Percentiles rank a stretch among this genome's conserved stretches.
Evolutionary conservation across 2,888 invertebrate species (phyloP).

Genomic region (Lochmaea crataegi): DNA sequence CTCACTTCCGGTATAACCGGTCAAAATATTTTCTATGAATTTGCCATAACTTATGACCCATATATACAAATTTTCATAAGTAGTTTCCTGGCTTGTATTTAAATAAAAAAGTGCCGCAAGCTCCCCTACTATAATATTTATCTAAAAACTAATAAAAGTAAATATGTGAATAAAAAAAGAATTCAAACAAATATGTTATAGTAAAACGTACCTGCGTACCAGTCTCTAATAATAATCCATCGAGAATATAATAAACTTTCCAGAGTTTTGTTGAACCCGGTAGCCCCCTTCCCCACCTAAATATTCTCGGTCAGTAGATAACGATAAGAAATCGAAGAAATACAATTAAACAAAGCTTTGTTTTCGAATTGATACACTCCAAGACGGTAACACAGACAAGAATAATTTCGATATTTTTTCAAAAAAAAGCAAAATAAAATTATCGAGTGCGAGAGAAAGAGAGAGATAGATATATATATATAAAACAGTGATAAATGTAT

Average conservation of each 20-base stretch:
- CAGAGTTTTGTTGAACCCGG: conserved; percentile 37
- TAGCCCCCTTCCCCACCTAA: conserved; percentile 28
- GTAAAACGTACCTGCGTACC: neutral
- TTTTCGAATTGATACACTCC: conserved; percentile 16
- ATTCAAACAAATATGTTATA: neutral
- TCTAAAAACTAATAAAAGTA: neutral
- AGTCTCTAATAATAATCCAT: neutral
- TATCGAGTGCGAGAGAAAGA: neutral
- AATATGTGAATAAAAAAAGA: neutral
- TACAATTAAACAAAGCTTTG: conserved; percentile 42
- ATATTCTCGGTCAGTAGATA: conserved; percentile 31
- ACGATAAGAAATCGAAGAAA: conserved; percentile 43
- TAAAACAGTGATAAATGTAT: conserved; percentile 45
- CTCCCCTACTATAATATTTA: too few species aligned
- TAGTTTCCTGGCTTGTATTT: too few species aligned
- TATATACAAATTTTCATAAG: too few species aligned
- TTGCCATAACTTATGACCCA: too few species aligned
- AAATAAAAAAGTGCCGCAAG: too few species aligned
- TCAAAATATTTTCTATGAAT: too few species aligned
- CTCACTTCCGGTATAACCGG: too few species aligned
- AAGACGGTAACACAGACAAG: neutral
- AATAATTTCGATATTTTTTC: neutral
- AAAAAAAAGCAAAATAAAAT: neutral
- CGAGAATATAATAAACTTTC: conserved; percentile 23
- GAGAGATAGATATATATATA: neutral